These are phyloP conservation scores for Leptinotarsa texana DNA, from an alignment of 1,140 invertebrate genomes.

Conservation along the genomic window DNA sequence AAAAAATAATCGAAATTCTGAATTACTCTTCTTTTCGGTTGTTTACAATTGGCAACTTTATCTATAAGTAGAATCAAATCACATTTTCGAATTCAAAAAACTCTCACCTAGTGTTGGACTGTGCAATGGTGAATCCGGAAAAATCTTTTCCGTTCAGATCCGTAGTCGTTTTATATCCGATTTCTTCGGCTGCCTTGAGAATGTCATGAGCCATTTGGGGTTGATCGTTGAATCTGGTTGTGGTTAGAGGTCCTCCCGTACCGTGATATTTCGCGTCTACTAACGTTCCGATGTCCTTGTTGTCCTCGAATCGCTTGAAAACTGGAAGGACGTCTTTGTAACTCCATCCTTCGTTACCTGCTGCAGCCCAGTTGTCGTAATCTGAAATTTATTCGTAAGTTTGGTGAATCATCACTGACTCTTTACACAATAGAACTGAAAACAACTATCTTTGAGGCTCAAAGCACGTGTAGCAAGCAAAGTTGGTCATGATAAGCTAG, in stretches of 20 bases:
- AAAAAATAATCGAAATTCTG: too few species aligned
- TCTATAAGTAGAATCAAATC: too few species aligned
- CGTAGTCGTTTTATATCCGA: conserved; percentile 60
- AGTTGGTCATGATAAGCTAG: too few species aligned
- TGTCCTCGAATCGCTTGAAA: conserved; percentile 61
- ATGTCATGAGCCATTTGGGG: conserved; percentile 61
- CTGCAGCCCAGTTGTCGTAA: conserved; percentile 70
- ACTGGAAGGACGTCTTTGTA: conserved; percentile 61
- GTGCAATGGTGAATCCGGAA: conserved; percentile 54
- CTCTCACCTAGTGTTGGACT: conserved; percentile 50
- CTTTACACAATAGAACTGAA: too few species aligned
- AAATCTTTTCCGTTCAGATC: conserved; percentile 64
- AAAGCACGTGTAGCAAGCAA: too few species aligned
- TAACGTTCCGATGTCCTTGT: conserved; percentile 58
- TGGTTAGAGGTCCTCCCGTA: conserved; percentile 56
- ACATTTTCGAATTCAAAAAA: too few species aligned
- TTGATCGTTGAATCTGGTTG: conserved; percentile 60
- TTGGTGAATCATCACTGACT: neutral
- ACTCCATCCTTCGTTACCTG: conserved; percentile 51
- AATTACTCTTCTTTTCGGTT: too few species aligned
- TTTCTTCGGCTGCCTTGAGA: conserved; percentile 63
- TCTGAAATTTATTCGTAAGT: conserved; percentile 53
- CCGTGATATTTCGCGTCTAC: conserved; percentile 55
- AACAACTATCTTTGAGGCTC: too few species aligned
- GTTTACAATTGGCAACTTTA: too few species aligned